Conservation (phyloP, 64 coral and sea anemone genomes). For the Catalaphyllia jardinei region DNA sequence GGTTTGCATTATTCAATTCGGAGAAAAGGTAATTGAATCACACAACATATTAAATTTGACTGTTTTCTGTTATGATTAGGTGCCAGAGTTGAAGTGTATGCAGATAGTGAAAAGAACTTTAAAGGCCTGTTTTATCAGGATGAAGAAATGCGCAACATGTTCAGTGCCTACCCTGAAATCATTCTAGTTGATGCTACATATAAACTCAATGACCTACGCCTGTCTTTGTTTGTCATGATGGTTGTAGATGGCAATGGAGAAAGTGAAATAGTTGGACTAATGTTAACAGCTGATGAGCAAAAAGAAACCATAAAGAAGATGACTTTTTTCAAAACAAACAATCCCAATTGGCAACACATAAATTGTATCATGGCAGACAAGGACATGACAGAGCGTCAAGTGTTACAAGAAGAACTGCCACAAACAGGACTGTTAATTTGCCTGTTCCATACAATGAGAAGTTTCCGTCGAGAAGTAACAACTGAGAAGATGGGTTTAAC, state of each 20-base stretch:
- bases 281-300: slow-evolving; percentile 54
- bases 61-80: too few species aligned
- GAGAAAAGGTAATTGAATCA: too few species aligned
- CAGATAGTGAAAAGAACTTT: too few species aligned
- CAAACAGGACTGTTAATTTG: slow-evolving; percentile 42
- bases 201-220: slow-evolving; percentile 20
- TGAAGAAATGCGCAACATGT: too few species aligned
- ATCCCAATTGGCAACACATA: slow-evolving; percentile 26
- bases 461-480: slow-evolving; percentile 39
- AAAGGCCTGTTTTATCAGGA: too few species aligned
- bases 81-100: too few species aligned
- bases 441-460: slow-evolving; percentile 48
- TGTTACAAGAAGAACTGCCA: slow-evolving; percentile 11
- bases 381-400: slow-evolving; percentile 27
- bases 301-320: slow-evolving; percentile 46
- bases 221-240: too few species aligned
- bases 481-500: slow-evolving; percentile 34
- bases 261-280: slow-evolving; percentile 61
- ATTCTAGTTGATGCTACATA: neutral
- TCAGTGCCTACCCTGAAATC: too few species aligned
- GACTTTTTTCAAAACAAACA: too few species aligned
- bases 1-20: too few species aligned
- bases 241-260: slow-evolving; percentile 44
- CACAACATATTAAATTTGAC: too few species aligned
- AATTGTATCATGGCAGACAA: too few species aligned